phyloP scores from a whole-genome alignment of 2,888 invertebrate species.

The Brenthis hecate region DNA sequence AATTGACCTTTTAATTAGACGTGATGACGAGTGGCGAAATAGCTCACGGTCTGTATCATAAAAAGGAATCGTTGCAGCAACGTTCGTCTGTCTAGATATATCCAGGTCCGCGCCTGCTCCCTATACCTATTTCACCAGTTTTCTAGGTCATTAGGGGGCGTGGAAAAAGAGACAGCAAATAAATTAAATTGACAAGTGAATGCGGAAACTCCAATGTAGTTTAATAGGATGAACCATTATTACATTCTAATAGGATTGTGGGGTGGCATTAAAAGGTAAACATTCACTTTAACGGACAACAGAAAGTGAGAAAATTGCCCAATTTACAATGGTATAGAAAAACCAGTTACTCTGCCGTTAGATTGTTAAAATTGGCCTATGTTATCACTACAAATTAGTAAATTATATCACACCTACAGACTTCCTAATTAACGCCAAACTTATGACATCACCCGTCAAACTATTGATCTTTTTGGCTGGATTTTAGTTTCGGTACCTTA shows the following conservation, averaged over 20 bases:
- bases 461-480: conserved; percentile 57
- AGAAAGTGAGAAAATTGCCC: neutral
- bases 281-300: neutral
- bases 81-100: conserved; percentile 32
- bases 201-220: conserved; percentile 30
- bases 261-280: neutral
- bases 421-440: conserved; percentile 44
- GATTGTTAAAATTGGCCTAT: neutral
- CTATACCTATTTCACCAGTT: conserved; percentile 43
- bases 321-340: neutral
- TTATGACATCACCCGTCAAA: conserved; percentile 62
- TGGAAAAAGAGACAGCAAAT: conserved; percentile 35
- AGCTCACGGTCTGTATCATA: conserved; percentile 11
- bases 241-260: conserved; percentile 23
- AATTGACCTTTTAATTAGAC: conserved; percentile 35
- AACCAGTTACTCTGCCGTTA: neutral
- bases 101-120: conserved; percentile 45
- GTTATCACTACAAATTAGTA: conserved; percentile 12
- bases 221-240: conserved; percentile 30
- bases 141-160: conserved; percentile 48
- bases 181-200: conserved; percentile 35
- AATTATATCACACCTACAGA: conserved; percentile 36
- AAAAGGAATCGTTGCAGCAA: conserved; percentile 25
- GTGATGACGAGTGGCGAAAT: conserved; percentile 14
- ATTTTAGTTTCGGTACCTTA: neutral